These are phyloP conservation scores for Gnathonemus echidnorhynchus DNA, from an alignment of 2,113 vertebrate genomes.

Conservation along the genomic window DNA sequence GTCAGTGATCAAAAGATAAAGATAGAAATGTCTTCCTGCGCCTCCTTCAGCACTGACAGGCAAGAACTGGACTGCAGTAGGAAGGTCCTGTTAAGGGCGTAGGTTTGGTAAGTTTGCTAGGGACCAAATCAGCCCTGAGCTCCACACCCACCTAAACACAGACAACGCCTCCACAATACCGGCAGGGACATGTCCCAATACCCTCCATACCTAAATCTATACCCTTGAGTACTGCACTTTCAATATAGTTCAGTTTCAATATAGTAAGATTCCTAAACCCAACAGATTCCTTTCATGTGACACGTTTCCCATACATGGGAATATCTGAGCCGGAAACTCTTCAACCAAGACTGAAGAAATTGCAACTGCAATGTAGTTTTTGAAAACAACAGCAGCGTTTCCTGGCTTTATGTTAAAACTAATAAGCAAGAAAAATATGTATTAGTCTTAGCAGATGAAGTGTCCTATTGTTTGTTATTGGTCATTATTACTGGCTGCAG, in stretches of 20 bases:
- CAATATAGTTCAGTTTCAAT: not conserved
- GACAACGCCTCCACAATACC: not conserved
- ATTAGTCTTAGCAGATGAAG: not conserved
- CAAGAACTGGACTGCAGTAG: not conserved
- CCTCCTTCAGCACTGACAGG: not conserved
- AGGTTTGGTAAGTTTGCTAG: not conserved
- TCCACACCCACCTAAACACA: not conserved
- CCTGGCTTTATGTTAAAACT: not conserved
- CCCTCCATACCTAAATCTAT: not conserved
- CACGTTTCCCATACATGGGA: not conserved
- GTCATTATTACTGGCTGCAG: not conserved
- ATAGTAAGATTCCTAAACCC: not conserved
- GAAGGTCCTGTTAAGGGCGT: not conserved
- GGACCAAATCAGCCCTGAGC: not conserved
- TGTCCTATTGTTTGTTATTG: not conserved
- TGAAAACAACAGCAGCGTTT: not conserved
- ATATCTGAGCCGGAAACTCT: not conserved
- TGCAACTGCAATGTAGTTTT: not conserved
- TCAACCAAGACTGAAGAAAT: not conserved
- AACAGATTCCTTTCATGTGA: not conserved
- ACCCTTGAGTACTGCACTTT: not conserved
- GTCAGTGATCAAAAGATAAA: slow-evolving; percentile 3
- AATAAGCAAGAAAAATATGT: not conserved
- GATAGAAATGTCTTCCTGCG: not conserved
- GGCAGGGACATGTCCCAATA: not conserved